Conservation (phyloP, 2,888 invertebrate species). For the Drosophila lacicola region DNA sequence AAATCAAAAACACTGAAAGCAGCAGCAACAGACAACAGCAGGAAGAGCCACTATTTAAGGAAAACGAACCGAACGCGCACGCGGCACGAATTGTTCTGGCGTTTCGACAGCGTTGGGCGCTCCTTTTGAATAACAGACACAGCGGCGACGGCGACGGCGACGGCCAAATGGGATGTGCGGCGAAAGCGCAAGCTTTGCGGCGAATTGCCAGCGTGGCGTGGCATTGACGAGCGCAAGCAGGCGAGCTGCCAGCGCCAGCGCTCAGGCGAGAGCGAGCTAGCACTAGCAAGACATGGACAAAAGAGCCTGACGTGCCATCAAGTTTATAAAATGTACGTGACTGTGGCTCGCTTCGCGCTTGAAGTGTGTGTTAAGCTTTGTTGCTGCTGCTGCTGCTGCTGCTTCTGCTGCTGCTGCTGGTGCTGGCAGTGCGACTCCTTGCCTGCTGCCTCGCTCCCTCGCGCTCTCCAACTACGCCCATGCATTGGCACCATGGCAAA, state of each 20-base stretch:
- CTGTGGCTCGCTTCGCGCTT: conserved; percentile 68
- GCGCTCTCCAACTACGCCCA: conserved; percentile 35
- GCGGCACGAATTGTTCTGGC: conserved; percentile 76
- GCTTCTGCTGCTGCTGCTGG: background rate
- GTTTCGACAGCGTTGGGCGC: conserved; percentile 41
- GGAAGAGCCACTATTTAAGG: conserved; percentile 18
- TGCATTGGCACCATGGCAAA: conserved; percentile 65
- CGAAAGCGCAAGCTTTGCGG: conserved; percentile 59
- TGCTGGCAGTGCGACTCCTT: no score
- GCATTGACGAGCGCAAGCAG: conserved; percentile 28
- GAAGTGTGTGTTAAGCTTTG: conserved; percentile 73
- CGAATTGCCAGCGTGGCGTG: conserved; percentile 54
- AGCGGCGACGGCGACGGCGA: conserved; percentile 7
- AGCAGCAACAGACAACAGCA: conserved; percentile 3
- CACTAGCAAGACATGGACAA: conserved; percentile 28
- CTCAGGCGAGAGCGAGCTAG: conserved; percentile 11
- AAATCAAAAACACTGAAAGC: conserved; percentile 15
- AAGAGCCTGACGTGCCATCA: conserved; percentile 54
- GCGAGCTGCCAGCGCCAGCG: conserved; percentile 3
- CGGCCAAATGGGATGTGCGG: conserved; percentile 42
- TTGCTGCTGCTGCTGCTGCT: conserved; percentile 30
- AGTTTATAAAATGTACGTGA: conserved; percentile 78
- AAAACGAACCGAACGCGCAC: conserved; percentile 78
- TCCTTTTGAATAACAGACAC: conserved; percentile 55
- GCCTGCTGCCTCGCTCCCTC: conserved; percentile 5